phyloP scores from a whole-genome alignment of 2,888 invertebrate genomes.

The Papilio demoleus region DNA sequence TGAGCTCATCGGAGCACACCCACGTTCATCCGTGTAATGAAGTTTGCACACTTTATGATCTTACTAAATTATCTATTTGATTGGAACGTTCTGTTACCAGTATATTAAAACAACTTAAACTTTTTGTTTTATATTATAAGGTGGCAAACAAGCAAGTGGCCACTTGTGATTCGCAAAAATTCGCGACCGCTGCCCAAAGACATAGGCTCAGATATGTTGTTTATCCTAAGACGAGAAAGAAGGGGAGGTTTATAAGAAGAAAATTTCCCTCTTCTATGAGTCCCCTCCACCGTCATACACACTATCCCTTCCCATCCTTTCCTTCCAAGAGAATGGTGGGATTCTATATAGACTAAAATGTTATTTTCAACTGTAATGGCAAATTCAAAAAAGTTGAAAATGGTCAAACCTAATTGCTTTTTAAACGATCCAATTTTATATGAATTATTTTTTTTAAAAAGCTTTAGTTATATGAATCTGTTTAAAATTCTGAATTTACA shows the following conservation, averaged over 20 bases:
- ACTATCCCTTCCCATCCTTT: too few species aligned
- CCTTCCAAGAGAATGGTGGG: too few species aligned
- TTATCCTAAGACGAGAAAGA: too few species aligned
- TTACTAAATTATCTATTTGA: conserved; percentile 34
- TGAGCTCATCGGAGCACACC: conserved; percentile 36
- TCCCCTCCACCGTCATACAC: too few species aligned
- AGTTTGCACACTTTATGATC: conserved; percentile 38
- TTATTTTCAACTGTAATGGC: neutral
- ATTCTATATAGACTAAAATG: too few species aligned
- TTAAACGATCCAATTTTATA: neutral
- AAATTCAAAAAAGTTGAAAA: neutral
- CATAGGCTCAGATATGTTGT: too few species aligned
- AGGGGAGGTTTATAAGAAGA: too few species aligned
- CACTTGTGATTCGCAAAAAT: too few species aligned
- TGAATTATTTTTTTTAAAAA: neutral
- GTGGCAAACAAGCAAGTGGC: too few species aligned
- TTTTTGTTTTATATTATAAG: too few species aligned
- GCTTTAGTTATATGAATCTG: neutral
- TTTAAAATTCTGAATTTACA: neutral
- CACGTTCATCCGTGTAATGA: conserved; percentile 25
- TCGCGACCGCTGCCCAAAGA: too few species aligned
- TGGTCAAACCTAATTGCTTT: neutral
- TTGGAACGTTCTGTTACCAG: conserved; percentile 15
- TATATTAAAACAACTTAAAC: neutral
- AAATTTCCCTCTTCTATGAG: too few species aligned